Base-by-base conservation (phyloP, 2,797 vertebrate species). In the Holocentrus rufus region DNA sequence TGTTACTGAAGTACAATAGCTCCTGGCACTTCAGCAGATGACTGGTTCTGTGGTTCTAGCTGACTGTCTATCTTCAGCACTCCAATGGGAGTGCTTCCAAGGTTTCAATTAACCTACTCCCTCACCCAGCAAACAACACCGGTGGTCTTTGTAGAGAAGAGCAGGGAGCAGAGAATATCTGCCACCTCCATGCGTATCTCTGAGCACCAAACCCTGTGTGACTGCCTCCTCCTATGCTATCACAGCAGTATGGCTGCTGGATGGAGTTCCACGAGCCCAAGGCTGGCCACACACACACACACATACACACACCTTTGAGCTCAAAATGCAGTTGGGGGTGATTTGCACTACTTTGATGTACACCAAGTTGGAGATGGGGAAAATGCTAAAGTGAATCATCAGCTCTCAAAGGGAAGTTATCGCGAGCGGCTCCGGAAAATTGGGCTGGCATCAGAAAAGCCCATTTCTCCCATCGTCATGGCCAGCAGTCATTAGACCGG, bases 401-500 rank as follows among this genome's bases (percentile, higher is more conserved):
- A 3, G 18, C 58, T 42, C 66, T 67, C 55, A 64, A 46, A 75
- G 57, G 36, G 14, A 20, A 62, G 46, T 65, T 65, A 49, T 46
- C 13, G 31, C 13, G 5, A 14, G 53, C 17, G 65, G 58, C 60
- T 63, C 30, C 65, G 53, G 54, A 60, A 79, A 76, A 82, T 72
- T 71, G 73, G 46, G 57, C 55, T 3, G 59, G 76, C 72, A 69
- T 77, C 71, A 70, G 61, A 77, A 49, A 74, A 68, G 42, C 67
- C 61, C 68, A 60, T 82, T 62, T 72, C 69, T 2, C 59, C 22
- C 54, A 54, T 71, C 75, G 53, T 17, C 62, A 56, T 11, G 64
- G 72, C 69, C 62, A 23, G 66, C 65, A 66, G 76, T 81, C 76
- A 76, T 86, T 72, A 79, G 70, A 69, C 69, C 55, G 53, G 46